Evolutionary conservation across 2,113 vertebrate species (phyloP).

Genomic region (Athene cunicularia): DNA sequence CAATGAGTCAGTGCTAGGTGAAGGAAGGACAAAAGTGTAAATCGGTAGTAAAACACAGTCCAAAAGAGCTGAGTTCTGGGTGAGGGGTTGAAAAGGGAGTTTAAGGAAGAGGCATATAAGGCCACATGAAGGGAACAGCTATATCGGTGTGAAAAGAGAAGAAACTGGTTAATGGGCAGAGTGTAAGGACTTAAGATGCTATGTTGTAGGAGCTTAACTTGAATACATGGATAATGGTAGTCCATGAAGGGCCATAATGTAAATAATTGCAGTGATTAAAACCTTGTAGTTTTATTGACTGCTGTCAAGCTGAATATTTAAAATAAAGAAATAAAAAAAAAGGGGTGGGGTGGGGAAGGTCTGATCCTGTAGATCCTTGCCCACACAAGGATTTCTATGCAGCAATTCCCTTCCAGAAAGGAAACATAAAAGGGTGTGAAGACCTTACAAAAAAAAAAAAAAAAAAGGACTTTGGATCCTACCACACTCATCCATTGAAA

Average conservation of each 20-base stretch:
- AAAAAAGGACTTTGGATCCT: not conserved
- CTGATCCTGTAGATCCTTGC: not conserved
- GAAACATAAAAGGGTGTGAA: not conserved
- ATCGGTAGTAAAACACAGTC: not conserved
- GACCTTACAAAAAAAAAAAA: not conserved
- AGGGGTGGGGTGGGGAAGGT: fast-evolving
- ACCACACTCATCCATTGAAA: not conserved
- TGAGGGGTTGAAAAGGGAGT: not conserved
- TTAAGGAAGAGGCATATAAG: not conserved
- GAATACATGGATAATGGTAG: too few species aligned
- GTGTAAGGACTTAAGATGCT: not conserved
- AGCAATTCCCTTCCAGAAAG: not conserved
- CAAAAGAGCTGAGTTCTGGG: not conserved
- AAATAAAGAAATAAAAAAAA: not conserved
- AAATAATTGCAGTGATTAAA: not conserved
- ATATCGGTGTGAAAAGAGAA: not conserved
- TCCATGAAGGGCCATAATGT: not conserved
- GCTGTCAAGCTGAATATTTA: not conserved
- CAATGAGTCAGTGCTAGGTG: not conserved
- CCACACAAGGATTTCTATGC: not conserved
- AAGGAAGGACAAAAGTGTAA: not conserved
- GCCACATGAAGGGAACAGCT: not conserved
- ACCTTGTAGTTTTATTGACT: not conserved
- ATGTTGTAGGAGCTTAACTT: fast-evolving
- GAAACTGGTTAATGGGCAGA: not conserved